Evolutionary conservation across 2,113 vertebrate genomes (phyloP).

Genomic region (Bostrychus sinensis): DNA sequence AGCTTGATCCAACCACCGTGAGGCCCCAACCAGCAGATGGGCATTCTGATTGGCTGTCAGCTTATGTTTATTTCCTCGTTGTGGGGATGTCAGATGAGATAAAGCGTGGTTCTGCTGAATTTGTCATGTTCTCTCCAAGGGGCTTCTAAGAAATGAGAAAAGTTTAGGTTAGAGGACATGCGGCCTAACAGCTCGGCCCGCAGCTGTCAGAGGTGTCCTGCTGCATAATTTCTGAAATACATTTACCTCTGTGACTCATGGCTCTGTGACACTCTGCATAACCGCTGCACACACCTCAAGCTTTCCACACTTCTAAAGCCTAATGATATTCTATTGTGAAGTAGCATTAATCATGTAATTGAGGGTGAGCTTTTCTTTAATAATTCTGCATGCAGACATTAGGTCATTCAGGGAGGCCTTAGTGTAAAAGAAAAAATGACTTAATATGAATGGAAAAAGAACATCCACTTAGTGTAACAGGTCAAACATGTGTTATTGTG

Average conservation of each 20-base stretch:
- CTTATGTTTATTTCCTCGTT: constrained; percentile 71
- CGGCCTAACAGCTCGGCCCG: constrained; percentile 36
- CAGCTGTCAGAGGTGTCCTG: constrained; percentile 33
- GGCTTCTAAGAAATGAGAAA: constrained; percentile 54
- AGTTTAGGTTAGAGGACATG: constrained; percentile 49
- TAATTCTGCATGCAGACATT: constrained; percentile 15
- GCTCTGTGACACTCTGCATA: neutral
- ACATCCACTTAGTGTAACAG: no score
- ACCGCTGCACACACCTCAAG: neutral
- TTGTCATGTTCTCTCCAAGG: constrained; percentile 59
- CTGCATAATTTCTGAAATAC: neutral
- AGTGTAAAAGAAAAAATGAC: neutral
- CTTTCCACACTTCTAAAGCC: neutral
- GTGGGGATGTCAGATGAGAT: constrained; percentile 67
- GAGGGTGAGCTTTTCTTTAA: constrained; percentile 15
- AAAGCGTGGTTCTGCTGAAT: constrained; percentile 59
- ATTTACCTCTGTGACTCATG: constrained; percentile 21
- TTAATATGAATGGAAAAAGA: no score
- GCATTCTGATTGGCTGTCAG: constrained; percentile 73
- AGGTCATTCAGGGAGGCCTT: constrained; percentile 20
- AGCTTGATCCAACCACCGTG: constrained; percentile 52
- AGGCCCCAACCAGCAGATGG: constrained; percentile 67
- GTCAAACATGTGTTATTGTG: no score
- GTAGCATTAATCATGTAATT: neutral
- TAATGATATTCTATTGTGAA: constrained; percentile 2